phyloP scores from a whole-genome alignment of 2,797 vertebrate genomes.

The Knipowitschia caucasica region DNA sequence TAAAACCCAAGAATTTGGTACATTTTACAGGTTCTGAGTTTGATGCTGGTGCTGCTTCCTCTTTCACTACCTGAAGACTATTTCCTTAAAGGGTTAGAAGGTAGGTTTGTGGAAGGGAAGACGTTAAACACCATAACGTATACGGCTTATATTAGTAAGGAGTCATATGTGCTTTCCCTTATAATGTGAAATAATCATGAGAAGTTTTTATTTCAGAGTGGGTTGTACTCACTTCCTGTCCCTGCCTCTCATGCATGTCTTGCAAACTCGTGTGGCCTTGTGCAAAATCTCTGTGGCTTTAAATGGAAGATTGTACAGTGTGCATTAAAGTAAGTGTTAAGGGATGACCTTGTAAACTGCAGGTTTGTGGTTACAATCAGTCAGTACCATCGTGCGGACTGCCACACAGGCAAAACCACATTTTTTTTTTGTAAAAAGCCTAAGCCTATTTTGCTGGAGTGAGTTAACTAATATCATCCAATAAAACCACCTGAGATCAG shows the following conservation, averaged over 20 bases:
- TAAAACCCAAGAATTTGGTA: not conserved
- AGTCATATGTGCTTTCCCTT: conserved; percentile 37
- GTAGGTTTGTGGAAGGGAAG: conserved; percentile 33
- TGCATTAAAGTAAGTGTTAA: conserved; percentile 1
- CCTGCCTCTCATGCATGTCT: conserved; percentile 34
- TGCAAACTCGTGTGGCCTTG: conserved; percentile 31
- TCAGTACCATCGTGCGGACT: not conserved
- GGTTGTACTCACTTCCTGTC: conserved; percentile 58
- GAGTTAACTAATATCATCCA: too few species aligned
- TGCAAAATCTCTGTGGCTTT: conserved; percentile 45
- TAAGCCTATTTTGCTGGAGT: too few species aligned
- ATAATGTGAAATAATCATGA: not conserved
- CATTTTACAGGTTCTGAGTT: conserved; percentile 22
- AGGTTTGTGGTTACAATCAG: conserved; percentile 17
- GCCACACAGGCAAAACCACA: not conserved
- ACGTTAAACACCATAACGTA: conserved; percentile 18
- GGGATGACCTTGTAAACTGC: conserved; percentile 11
- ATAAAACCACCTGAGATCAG: too few species aligned
- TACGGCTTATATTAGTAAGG: not conserved
- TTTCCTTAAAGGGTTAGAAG: conserved; percentile 3
- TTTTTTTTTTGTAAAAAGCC: not conserved
- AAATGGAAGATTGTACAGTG: conserved; percentile 15
- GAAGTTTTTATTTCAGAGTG: conserved; percentile 10
- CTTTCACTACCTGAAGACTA: conserved; percentile 23
- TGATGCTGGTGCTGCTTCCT: conserved; percentile 37